phyloP scores from a whole-genome alignment of 2,888 invertebrate genomes.

The Plagodis dolabraria region DNA sequence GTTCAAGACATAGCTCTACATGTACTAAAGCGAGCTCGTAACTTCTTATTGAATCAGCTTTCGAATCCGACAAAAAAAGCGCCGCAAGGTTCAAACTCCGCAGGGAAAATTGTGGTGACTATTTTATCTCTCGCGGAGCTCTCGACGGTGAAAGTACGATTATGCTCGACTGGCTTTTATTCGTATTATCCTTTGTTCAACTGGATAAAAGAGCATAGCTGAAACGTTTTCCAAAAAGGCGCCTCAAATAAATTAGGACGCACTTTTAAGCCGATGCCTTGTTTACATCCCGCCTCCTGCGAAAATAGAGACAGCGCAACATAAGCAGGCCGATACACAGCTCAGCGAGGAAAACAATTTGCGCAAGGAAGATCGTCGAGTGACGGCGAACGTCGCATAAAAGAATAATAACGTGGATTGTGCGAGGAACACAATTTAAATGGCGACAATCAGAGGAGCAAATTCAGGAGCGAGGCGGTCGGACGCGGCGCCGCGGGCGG shows the following conservation, averaged over 20 bases:
- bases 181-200: conserved; percentile 77
- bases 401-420: conserved; percentile 73
- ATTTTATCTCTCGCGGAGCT: conserved; percentile 68
- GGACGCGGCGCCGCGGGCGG: conserved; percentile 55
- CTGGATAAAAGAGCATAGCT: conserved; percentile 71
- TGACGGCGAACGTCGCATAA: conserved; percentile 51
- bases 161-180: conserved; percentile 75
- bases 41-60: conserved; percentile 73
- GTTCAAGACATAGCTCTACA: conserved; percentile 58
- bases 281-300: conserved; percentile 65
- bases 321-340: conserved; percentile 54
- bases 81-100: conserved; percentile 66
- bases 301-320: conserved; percentile 64
- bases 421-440: conserved; percentile 75
- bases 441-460: conserved; percentile 68
- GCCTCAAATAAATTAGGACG: conserved; percentile 73
- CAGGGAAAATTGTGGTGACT: conserved; percentile 70
- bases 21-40: conserved; percentile 52
- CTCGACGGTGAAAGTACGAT: conserved; percentile 65
- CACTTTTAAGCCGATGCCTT: conserved; percentile 67
- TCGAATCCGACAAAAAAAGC: conserved; percentile 62
- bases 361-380: conserved; percentile 46
- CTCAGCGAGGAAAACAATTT: conserved; percentile 58
- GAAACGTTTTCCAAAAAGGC: conserved; percentile 70
- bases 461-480: conserved; percentile 55